A percentile compares a stretch with the other conserved stretches of the same genome.
Evolutionary conservation across 2,888 invertebrate genomes (phyloP).

Genomic region (Eupeodes luniger): DNA sequence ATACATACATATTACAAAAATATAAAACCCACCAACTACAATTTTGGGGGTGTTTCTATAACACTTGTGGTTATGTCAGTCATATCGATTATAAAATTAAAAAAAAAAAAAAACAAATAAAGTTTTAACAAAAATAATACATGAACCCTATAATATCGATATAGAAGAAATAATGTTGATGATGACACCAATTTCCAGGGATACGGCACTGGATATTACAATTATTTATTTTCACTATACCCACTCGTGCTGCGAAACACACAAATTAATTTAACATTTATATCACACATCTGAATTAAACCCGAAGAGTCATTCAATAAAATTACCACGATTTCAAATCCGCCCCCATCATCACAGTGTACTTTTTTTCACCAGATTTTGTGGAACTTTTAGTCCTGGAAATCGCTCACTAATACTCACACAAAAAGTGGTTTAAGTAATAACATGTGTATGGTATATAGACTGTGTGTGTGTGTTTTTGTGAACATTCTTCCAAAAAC

Average conservation of each 20-base stretch:
- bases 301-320: conserved; percentile 39
- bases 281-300: conserved; percentile 12
- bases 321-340: conserved; percentile 44
- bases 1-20: conserved; percentile 34
- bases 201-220: conserved; percentile 20
- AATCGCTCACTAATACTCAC: conserved; percentile 34
- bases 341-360: not conserved
- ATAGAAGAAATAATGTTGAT: conserved; percentile 49
- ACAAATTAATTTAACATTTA: conserved; percentile 60
- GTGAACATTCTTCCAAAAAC: conserved; percentile 37
- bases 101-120: not conserved
- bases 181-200: conserved; percentile 48
- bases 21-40: not conserved
- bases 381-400: conserved; percentile 27
- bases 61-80: conserved; percentile 40
- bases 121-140: not conserved
- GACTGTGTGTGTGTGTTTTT: conserved; percentile 20
- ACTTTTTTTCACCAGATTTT: not conserved
- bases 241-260: conserved; percentile 4
- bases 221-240: conserved; percentile 46
- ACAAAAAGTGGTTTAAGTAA: conserved; percentile 38
- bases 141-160: conserved; percentile 8
- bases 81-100: conserved; percentile 20
- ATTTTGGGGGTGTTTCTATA: not conserved
- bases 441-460: conserved; percentile 16